phyloP scores from a whole-genome alignment of 2,113 vertebrate species.

The Corythoichthys haematopterus region DNA sequence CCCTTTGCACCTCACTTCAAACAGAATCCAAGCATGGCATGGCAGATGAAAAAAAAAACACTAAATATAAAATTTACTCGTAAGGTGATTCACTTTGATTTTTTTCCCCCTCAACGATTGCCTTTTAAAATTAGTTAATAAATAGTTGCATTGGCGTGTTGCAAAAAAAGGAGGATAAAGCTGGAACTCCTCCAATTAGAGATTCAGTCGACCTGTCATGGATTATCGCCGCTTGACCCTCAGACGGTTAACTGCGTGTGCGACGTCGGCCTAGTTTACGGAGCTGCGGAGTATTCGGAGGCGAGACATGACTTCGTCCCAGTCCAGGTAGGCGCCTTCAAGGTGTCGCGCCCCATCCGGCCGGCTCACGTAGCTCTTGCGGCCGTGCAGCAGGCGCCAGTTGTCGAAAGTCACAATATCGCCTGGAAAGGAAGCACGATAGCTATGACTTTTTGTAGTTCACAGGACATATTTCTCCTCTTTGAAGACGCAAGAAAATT shows the following conservation, averaged over 20 bases:
- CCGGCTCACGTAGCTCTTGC: slow-evolving; percentile 66
- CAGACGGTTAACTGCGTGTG: neutral
- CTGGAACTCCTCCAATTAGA: neutral
- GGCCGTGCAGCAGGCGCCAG: slow-evolving; percentile 87
- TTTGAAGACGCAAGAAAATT: too few species aligned
- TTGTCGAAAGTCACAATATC: slow-evolving; percentile 91
- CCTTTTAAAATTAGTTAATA: neutral
- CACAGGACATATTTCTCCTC: too few species aligned
- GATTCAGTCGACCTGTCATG: neutral
- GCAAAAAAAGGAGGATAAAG: slow-evolving; percentile 2
- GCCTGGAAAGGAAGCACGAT: slow-evolving; percentile 60
- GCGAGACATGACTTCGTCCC: slow-evolving; percentile 92
- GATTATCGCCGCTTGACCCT: too few species aligned
- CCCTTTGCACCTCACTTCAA: neutral
- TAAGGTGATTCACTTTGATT: too few species aligned
- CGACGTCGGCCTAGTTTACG: too few species aligned
- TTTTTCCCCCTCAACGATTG: neutral
- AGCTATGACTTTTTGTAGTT: neutral
- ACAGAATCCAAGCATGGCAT: neutral
- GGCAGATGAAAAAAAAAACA: neutral
- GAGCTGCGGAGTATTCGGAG: slow-evolving; percentile 75
- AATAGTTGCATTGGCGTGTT: slow-evolving; percentile 34
- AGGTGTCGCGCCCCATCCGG: slow-evolving; percentile 69
- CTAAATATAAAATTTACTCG: neutral
- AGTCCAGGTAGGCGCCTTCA: slow-evolving; percentile 91